phyloP scores from a whole-genome alignment of 2,888 invertebrate genomes.

The Cyrtodaria siliqua region DNA sequence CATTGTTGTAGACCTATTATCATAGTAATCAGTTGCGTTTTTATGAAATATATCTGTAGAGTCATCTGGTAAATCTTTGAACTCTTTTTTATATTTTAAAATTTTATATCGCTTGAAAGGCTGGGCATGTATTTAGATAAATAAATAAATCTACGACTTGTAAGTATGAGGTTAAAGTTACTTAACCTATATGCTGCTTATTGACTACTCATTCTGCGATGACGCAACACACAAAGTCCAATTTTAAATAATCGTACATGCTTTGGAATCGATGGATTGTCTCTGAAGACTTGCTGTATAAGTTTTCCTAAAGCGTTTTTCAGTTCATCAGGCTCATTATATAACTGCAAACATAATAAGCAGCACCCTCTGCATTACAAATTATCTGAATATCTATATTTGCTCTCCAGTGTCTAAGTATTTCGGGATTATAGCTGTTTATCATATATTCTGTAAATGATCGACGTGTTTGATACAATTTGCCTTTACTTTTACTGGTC shows the following conservation, averaged over 20 bases:
- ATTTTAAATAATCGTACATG: too few species aligned
- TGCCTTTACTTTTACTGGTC: background rate
- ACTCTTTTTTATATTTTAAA: constrained; percentile 4
- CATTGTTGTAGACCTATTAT: too few species aligned
- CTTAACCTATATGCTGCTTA: constrained; percentile 29
- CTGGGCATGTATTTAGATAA: constrained; percentile 9
- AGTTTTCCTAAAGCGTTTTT: constrained; percentile 29
- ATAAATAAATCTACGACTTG: constrained; percentile 8
- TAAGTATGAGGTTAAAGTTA: constrained; percentile 1
- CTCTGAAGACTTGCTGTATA: constrained; percentile 3
- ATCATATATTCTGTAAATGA: background rate
- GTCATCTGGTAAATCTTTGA: background rate
- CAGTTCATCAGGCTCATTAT: constrained; percentile 52
- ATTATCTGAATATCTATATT: constrained; percentile 45
- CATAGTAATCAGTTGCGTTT: too few species aligned
- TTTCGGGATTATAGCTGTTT: constrained; percentile 33
- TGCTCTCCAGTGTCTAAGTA: constrained; percentile 21
- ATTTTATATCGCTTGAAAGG: background rate
- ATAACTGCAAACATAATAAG: constrained; percentile 45
- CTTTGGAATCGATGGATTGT: background rate
- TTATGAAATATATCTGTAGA: too few species aligned
- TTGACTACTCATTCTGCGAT: constrained; percentile 20
- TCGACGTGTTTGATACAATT: too few species aligned
- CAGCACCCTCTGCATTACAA: constrained; percentile 25
- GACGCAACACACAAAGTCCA: constrained; percentile 25